Percentiles rank a stretch among this genome's conserved stretches.
phyloP scores from a whole-genome alignment of 2,113 vertebrate genomes.

The Hippocampus guttulatus region DNA sequence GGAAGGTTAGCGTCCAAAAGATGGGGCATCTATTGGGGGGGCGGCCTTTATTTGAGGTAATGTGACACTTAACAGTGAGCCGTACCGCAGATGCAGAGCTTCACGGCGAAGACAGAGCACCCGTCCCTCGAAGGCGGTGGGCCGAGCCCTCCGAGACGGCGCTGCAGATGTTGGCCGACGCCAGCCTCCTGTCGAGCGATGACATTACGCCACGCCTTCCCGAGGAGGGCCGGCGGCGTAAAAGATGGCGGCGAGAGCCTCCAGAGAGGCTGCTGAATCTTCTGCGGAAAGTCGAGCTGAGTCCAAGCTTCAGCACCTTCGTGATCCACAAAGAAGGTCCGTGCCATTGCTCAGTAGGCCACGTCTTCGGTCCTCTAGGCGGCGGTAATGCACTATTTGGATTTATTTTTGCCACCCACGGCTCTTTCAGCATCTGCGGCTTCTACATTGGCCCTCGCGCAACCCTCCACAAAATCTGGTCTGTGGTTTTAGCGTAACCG shows the following conservation, averaged over 20 bases:
- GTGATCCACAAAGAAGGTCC: slow-evolving; percentile 79
- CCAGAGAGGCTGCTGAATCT: slow-evolving; percentile 78
- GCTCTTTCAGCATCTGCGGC: background rate
- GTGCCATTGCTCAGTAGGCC: background rate
- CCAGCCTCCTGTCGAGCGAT: slow-evolving; percentile 72
- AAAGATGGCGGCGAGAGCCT: slow-evolving; percentile 76
- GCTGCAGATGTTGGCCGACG: slow-evolving; percentile 71
- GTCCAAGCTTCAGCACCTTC: slow-evolving; percentile 82
- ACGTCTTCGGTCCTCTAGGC: background rate
- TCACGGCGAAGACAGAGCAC: slow-evolving; percentile 14
- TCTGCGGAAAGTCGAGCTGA: slow-evolving; percentile 77
- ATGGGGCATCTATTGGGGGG: background rate
- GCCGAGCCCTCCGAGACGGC: slow-evolving; percentile 53
- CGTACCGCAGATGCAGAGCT: background rate
- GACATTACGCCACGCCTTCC: slow-evolving; percentile 25
- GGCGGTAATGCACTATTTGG: background rate
- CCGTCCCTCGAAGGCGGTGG: slow-evolving; percentile 72
- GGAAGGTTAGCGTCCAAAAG: background rate
- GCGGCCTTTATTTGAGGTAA: background rate
- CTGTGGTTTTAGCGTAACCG: too few relatives aligned
- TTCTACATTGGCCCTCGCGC: too few relatives aligned
- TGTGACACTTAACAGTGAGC: background rate
- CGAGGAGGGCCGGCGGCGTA: slow-evolving; percentile 61
- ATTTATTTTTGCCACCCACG: background rate
- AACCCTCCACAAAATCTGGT: too few relatives aligned